phyloP scores from a whole-genome alignment of 2,797 vertebrate species.

The Cyprinodon diabolis region DNA sequence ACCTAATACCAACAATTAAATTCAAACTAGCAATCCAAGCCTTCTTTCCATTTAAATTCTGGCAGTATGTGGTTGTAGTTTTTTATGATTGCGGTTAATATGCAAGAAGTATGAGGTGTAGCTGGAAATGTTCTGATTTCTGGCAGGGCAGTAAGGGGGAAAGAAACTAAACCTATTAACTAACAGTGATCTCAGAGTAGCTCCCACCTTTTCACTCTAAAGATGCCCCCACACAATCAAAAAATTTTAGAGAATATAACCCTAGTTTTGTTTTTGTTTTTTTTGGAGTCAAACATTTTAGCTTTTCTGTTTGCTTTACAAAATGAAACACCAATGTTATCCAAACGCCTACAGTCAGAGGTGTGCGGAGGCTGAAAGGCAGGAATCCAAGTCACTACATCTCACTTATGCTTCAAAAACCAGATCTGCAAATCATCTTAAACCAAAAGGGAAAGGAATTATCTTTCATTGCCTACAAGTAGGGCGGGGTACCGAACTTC shows the following conservation, averaged over 20 bases:
- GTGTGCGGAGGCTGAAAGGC: conserved; percentile 11
- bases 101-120: background rate
- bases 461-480: background rate
- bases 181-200: background rate
- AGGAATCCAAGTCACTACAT: conserved; percentile 29
- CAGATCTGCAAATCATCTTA: conserved; percentile 13
- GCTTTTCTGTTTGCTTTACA: conserved; percentile 21
- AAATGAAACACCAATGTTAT: conserved; percentile 34
- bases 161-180: background rate
- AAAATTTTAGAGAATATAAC: no score
- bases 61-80: no score
- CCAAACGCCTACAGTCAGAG: background rate
- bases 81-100: no score
- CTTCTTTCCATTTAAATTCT: no score
- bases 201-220: no score
- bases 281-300: conserved; percentile 10
- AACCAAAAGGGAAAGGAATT: conserved; percentile 7
- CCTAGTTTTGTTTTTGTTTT: background rate
- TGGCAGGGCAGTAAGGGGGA: no score
- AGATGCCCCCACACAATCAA: no score
- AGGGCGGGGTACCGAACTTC: no score
- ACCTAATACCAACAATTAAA: no score
- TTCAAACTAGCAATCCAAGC: no score
- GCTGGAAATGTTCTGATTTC: background rate
- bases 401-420: conserved; percentile 39